A percentile compares a stretch with the other conserved stretches of the same genome.
phyloP scores from a whole-genome alignment of 2,797 vertebrate genomes.

The Spea hammondii region DNA sequence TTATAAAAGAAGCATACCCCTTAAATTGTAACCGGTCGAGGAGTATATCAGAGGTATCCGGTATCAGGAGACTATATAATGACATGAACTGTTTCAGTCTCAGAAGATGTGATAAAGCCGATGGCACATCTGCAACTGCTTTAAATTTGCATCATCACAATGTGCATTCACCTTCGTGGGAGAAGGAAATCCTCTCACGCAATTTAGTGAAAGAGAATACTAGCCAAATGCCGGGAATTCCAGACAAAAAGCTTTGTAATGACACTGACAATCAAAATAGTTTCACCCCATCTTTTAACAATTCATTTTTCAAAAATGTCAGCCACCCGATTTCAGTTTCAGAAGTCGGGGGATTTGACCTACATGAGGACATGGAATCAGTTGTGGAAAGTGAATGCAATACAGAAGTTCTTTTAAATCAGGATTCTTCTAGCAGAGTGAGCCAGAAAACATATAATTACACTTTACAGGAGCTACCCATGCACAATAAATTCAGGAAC shows the following conservation, averaged over 20 bases:
- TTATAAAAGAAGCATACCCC: conserved; percentile 47
- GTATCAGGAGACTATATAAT: conserved; percentile 2
- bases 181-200: conserved; percentile 22
- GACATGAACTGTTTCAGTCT: conserved; percentile 35
- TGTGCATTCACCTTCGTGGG: background rate
- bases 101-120: background rate
- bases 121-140: conserved; percentile 46
- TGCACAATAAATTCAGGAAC: conserved; percentile 90
- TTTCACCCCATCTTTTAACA: background rate
- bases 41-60: conserved; percentile 60
- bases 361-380: conserved; percentile 66
- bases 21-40: conserved; percentile 59
- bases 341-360: conserved; percentile 53
- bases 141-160: conserved; percentile 25
- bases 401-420: conserved; percentile 78
- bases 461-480: conserved; percentile 69
- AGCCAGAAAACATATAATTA: conserved; percentile 52
- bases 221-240: conserved; percentile 11
- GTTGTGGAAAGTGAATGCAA: conserved; percentile 76
- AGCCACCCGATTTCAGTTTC: conserved; percentile 51
- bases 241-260: conserved; percentile 32
- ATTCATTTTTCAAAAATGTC: conserved; percentile 50
- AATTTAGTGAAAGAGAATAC: background rate
- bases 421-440: conserved; percentile 55
- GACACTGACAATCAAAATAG: background rate